Conservation (phyloP, 2,113 vertebrate species). For the Gymnarchus niloticus region DNA sequence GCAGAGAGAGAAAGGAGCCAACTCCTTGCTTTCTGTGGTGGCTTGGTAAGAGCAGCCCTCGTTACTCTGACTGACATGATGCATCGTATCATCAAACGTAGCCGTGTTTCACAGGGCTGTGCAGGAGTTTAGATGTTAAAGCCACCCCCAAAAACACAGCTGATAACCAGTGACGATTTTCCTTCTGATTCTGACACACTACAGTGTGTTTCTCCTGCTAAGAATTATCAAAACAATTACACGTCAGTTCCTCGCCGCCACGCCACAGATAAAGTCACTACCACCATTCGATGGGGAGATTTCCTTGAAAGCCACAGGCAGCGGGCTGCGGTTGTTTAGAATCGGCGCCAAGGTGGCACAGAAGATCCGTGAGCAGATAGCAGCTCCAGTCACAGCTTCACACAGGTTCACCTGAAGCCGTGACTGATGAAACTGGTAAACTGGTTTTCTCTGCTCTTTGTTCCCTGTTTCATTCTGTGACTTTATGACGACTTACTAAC, state of each 20-base stretch:
- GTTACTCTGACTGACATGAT: background rate
- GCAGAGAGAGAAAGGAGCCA: no score
- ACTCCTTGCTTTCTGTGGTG: background rate
- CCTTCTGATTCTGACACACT: background rate
- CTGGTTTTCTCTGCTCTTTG: background rate
- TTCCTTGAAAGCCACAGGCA: background rate
- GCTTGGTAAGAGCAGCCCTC: background rate
- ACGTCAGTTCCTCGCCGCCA: background rate
- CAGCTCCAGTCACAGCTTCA: background rate
- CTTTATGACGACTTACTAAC: background rate
- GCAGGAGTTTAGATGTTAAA: background rate
- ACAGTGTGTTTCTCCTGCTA: background rate
- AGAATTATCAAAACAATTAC: background rate
- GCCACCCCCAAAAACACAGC: background rate
- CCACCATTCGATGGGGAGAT: slow-evolving; percentile 3
- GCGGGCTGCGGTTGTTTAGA: background rate
- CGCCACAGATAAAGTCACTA: background rate
- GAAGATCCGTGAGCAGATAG: background rate
- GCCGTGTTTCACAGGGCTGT: no score
- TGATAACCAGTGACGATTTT: background rate
- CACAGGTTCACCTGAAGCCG: background rate
- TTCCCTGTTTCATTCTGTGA: background rate
- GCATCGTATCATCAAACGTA: background rate
- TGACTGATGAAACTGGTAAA: background rate
- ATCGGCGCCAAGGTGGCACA: background rate